A percentile compares a stretch with the other conserved stretches of the same genome.
Evolutionary conservation across 2,888 invertebrate species (phyloP).

Genomic region (Hanleya hanleyi): DNA sequence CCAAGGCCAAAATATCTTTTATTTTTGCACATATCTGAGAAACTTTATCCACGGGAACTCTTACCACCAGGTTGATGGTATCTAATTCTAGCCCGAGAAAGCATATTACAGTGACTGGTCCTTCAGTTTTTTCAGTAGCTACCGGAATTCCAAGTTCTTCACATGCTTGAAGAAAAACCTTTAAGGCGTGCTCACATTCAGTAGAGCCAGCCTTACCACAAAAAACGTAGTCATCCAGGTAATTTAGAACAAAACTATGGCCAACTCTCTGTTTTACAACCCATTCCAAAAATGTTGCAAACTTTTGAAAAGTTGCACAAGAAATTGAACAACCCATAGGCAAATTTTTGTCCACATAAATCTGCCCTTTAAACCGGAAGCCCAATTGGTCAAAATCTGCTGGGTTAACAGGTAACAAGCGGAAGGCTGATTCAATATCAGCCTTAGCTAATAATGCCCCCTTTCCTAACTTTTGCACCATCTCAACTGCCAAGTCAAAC

Average conservation of each 20-base stretch:
- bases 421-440: constrained; percentile 34
- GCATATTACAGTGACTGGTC: background rate
- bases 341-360: constrained; percentile 24
- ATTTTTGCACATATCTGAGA: background rate
- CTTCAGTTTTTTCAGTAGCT: background rate
- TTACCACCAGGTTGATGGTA: background rate
- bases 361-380: constrained; percentile 15
- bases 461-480: constrained; percentile 15
- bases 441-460: constrained; percentile 22
- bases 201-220: too few species aligned
- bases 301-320: constrained; percentile 15
- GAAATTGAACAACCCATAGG: constrained; percentile 22
- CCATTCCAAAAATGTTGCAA: constrained; percentile 22
- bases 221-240: too few species aligned
- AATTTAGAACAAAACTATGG: background rate
- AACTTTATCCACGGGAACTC: background rate
- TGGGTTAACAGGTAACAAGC: constrained; percentile 27
- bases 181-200: background rate
- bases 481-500: constrained; percentile 14
- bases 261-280: background rate
- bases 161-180: background rate
- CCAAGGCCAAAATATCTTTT: too few species aligned
- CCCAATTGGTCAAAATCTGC: constrained; percentile 33
- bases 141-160: background rate
- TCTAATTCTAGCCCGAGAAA: constrained; percentile 1